Conservation (phyloP, 2,113 vertebrate genomes). For the Salvator merianae region DNA sequence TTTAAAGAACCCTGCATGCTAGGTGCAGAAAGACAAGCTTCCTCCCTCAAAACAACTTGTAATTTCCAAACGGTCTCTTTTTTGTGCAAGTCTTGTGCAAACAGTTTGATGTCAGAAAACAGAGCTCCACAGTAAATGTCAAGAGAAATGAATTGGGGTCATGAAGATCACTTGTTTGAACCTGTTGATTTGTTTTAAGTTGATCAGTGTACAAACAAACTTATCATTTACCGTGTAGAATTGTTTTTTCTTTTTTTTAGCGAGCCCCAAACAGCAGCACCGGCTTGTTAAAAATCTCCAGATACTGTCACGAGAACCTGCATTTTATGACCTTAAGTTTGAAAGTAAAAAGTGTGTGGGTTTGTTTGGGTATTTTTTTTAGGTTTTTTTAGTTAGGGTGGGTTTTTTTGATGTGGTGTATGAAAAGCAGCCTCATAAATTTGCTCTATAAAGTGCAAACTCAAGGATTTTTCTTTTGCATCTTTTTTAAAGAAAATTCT, state of each 20-base stretch:
- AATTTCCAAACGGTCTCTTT: constrained; percentile 16
- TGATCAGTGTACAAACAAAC: constrained; percentile 48
- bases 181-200: constrained; percentile 47
- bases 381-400: background rate
- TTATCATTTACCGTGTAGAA: constrained; percentile 43
- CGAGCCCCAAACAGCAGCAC: constrained; percentile 2
- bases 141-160: constrained; percentile 57
- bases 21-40: constrained; percentile 17
- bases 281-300: constrained; percentile 55
- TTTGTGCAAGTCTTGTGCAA: constrained; percentile 25
- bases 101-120: constrained; percentile 1
- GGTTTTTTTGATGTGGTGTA: constrained; percentile 38
- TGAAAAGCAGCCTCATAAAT: constrained; percentile 50
- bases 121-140: constrained; percentile 57
- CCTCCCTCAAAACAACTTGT: constrained; percentile 11
- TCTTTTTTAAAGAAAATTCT: constrained; percentile 8
- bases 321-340: constrained; percentile 32
- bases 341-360: constrained; percentile 12
- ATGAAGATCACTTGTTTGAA: constrained; percentile 39
- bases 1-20: constrained; percentile 21
- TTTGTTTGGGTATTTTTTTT: too few relatives aligned
- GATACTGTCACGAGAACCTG: constrained; percentile 52
- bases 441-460: constrained; percentile 43
- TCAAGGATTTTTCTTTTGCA: background rate
- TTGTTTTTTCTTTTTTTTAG: constrained; percentile 4